These are phyloP conservation scores for Peromyscus polionotus DNA, from an alignment of 2,113 vertebrate genomes.

Conservation along the genomic window DNA sequence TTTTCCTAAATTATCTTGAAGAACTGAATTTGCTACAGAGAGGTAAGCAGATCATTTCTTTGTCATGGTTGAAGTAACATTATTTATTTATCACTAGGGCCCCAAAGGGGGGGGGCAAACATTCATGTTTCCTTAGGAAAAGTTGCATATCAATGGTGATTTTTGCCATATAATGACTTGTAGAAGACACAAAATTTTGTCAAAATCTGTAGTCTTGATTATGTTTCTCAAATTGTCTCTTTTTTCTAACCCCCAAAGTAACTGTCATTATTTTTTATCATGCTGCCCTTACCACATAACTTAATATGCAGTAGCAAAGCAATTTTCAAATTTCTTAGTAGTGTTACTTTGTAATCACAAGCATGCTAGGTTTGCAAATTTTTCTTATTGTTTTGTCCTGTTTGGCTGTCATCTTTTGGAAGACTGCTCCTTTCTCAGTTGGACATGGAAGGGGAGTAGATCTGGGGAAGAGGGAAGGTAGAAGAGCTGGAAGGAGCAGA, in stretches of 20 bases:
- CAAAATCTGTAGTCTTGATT: background rate
- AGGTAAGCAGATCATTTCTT: background rate
- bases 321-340: background rate
- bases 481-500: no score
- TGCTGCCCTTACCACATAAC: background rate
- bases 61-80: background rate
- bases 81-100: background rate
- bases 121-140: background rate
- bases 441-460: background rate
- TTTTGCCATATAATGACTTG: background rate
- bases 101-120: rapidly evolving
- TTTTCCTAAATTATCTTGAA: background rate
- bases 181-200: background rate
- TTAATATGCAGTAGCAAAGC: background rate
- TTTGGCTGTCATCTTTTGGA: background rate
- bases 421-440: background rate
- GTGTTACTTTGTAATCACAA: background rate
- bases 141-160: background rate
- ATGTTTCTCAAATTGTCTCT: background rate
- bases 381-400: background rate
- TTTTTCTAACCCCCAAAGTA: background rate
- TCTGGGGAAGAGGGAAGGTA: background rate
- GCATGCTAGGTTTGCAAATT: background rate
- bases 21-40: background rate
- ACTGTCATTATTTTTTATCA: background rate